Base-by-base conservation (phyloP, 2,888 invertebrate genomes). In the Ichneumon xanthorius region DNA sequence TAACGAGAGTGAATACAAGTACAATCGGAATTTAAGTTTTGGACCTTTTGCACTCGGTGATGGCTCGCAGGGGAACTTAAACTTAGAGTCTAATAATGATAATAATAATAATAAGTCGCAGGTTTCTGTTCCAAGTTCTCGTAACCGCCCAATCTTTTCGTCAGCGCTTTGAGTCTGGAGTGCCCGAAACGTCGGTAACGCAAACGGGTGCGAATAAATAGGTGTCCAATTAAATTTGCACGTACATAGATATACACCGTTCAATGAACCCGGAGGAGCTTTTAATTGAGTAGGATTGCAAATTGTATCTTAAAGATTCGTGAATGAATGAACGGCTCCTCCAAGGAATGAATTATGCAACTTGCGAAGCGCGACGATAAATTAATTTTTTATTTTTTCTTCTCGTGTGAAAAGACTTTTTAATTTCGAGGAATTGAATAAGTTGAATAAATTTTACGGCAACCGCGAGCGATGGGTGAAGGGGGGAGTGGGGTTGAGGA, bases 401-500 rank as follows among this genome's bases (percentile, higher is more conserved):
- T 63, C 30, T 33, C 63, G 63, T 53, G 30, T 76, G 65, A 78
- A 81, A 75, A 63, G 78, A 55, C 58, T 50, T 55, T 30, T 77
- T 26, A 61, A 71, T 82, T 71, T 22, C 45, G 55, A 81, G 75
- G 48, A 82, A 79, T 79, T 79, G 79, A 82, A 79, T 65, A 33
- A 76, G 76, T 58, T 77, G 72, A 79, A 85, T 82, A 79, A 78
- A 75, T 61, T 11, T 45, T 68, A 71, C 70, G 53, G 16, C 33
- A 76, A 76, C 65, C 6, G 14, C 11, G 48, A 48, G 33, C n/a
- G 61, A 75, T 3, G 75, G 11, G n/a, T 4, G 45, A 48, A 5
- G 16, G 63, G 19, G 33, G 61, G 26, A 55, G 53, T 26, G 26
- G 55, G 53, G 75, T 33, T 70, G 58, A 37, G 22, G 50, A 16